Percentiles rank a stretch among this genome's conserved stretches.
Conservation (phyloP, 2,113 vertebrate species). For the Hyperopisus bebe region DNA sequence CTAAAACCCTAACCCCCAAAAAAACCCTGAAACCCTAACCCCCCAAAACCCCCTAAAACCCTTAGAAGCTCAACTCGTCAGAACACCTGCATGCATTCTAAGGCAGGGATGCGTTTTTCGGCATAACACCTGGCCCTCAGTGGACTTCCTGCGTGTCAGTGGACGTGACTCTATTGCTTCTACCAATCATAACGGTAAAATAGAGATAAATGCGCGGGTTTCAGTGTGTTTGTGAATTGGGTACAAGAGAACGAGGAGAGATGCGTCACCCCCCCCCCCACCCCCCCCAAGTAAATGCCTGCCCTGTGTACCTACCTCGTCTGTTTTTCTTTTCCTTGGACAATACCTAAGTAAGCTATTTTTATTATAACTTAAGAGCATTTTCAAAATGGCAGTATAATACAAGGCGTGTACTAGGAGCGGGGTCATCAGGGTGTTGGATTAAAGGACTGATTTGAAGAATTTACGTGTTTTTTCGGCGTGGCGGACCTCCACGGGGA, state of each 20-base stretch:
- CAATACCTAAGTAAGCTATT: not conserved
- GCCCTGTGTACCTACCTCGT: too few relatives aligned
- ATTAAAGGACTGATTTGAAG: not conserved
- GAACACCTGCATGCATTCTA: too few relatives aligned
- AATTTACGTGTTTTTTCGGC: not conserved
- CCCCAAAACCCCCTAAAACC: too few relatives aligned
- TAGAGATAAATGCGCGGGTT: not conserved
- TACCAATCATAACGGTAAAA: not conserved
- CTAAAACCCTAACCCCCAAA: too few relatives aligned
- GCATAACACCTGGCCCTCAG: too few relatives aligned
- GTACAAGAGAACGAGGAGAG: not conserved
- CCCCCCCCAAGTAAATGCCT: not conserved
- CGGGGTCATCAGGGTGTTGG: not conserved
- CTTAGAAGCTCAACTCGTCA: too few relatives aligned
- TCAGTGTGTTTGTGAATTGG: not conserved
- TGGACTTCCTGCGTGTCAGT: too few relatives aligned
- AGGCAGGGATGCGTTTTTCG: too few relatives aligned
- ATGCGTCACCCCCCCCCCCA: too few relatives aligned
- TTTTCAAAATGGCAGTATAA: not conserved
- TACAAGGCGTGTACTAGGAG: not conserved
- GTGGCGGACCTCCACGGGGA: not conserved
- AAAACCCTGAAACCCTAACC: too few relatives aligned
- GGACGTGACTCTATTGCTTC: too few relatives aligned
- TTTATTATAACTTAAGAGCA: not conserved
- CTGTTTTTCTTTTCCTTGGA: too few relatives aligned